Evolutionary conservation across 2,888 invertebrate genomes (phyloP).

Genomic region (Hypomecis atomaria): DNA sequence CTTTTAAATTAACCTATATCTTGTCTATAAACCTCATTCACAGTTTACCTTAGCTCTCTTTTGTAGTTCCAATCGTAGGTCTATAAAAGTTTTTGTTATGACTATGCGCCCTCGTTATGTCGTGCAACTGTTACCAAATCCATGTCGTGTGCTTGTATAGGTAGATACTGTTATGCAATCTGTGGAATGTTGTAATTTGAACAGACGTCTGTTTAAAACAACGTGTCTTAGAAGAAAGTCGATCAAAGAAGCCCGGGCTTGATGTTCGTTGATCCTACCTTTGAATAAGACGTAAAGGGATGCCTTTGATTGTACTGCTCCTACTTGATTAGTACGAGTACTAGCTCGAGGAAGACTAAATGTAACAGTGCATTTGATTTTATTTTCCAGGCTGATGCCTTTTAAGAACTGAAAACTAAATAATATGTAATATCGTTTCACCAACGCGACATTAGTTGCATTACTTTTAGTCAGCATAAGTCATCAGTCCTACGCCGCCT

Average conservation of each 20-base stretch:
- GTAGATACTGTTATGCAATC: slow-evolving; percentile 7
- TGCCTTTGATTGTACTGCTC: slow-evolving; percentile 18
- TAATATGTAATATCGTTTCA: too few relatives aligned
- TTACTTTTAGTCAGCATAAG: neutral
- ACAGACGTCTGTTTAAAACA: slow-evolving; percentile 40
- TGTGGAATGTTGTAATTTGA: slow-evolving; percentile 19
- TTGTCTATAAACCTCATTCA: slow-evolving; percentile 35
- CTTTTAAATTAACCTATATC: slow-evolving; percentile 31
- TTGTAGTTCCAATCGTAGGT: slow-evolving; percentile 39
- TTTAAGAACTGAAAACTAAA: neutral
- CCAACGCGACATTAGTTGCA: neutral
- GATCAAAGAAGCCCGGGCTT: slow-evolving; percentile 35
- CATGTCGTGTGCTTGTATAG: neutral
- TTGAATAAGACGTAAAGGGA: slow-evolving; percentile 28
- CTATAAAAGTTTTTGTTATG: slow-evolving; percentile 46
- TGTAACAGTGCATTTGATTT: slow-evolving; percentile 2
- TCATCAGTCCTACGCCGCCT: too few relatives aligned
- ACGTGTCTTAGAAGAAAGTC: slow-evolving; percentile 38
- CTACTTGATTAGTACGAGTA: neutral
- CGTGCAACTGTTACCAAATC: slow-evolving; percentile 21
- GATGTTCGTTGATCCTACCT: slow-evolving; percentile 17
- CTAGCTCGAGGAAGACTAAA: neutral
- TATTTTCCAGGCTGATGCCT: neutral
- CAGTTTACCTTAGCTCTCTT: slow-evolving; percentile 40
- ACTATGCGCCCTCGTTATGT: slow-evolving; percentile 36